A percentile compares a stretch with the other conserved stretches of the same genome.
Conservation (phyloP, 2,113 vertebrate genomes). For the Ochotona princeps region DNA sequence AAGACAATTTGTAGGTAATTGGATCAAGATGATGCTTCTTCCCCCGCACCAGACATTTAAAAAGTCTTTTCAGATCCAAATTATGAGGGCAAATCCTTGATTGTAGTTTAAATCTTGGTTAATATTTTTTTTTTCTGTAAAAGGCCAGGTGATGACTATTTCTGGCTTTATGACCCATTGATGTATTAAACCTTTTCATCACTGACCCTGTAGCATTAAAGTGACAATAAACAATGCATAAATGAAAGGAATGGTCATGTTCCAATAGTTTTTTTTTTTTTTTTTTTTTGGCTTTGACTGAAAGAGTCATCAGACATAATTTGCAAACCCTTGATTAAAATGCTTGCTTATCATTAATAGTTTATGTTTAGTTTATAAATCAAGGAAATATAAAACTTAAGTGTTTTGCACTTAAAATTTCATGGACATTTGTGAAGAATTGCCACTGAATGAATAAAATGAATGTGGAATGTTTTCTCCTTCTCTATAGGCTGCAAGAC, state of each 20-base stretch:
- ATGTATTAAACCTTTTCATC: not conserved
- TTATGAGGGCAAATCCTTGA: not conserved
- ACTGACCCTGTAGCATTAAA: not conserved
- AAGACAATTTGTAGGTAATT: not conserved
- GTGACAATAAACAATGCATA: not conserved
- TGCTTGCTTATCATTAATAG: not conserved
- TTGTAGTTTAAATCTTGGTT: slow-evolving; percentile 26
- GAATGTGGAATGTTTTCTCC: slow-evolving; percentile 40
- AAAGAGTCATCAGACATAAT: not conserved
- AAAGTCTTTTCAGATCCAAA: slow-evolving; percentile 40
- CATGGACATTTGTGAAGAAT: slow-evolving; percentile 13
- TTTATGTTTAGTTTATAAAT: not conserved
- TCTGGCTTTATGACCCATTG: not conserved
- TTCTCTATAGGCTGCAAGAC: slow-evolving; percentile 92
- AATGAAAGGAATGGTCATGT: not conserved
- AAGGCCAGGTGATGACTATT: not conserved
- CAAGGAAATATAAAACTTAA: not conserved
- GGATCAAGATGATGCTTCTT: not conserved
- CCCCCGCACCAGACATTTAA: not conserved
- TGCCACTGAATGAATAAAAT: slow-evolving; percentile 33
- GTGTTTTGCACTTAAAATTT: slow-evolving; percentile 39
- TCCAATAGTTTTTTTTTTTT: slow-evolving; percentile 1
- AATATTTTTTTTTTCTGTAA: not conserved
- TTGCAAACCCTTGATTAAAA: not conserved
- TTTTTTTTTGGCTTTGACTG: not conserved